These are phyloP conservation scores for Isichthys henryi DNA, from an alignment of 2,113 vertebrate species.

Conservation along the genomic window DNA sequence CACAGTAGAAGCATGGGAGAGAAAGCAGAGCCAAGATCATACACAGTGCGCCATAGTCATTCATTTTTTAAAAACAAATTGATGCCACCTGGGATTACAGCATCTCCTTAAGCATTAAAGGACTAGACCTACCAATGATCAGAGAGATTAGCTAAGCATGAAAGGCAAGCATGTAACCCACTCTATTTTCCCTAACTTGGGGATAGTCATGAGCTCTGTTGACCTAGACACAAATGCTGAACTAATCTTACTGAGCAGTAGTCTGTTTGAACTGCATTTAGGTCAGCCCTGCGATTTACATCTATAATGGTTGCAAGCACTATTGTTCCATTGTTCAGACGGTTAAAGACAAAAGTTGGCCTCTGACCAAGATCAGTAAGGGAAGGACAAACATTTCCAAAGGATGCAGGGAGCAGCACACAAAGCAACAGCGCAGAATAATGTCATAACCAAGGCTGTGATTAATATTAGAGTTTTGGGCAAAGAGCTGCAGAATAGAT, in stretches of 20 bases:
- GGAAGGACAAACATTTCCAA: neutral
- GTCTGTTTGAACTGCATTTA: neutral
- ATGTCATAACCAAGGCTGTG: neutral
- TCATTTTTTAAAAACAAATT: neutral
- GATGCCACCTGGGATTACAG: neutral
- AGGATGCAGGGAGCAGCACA: neutral
- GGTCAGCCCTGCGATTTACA: neutral
- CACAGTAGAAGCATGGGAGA: neutral
- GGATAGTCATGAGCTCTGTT: neutral
- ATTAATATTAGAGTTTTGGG: neutral
- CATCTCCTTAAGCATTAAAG: neutral
- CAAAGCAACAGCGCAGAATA: neutral
- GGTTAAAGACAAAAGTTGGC: neutral
- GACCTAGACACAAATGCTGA: neutral
- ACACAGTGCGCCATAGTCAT: neutral
- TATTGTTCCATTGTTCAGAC: constrained; percentile 9
- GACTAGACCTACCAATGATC: neutral
- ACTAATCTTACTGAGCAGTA: neutral
- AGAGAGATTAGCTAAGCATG: neutral
- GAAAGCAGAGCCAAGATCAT: neutral
- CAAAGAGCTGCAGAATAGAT: neutral
- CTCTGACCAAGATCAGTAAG: neutral
- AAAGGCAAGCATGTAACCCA: neutral
- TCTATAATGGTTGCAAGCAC: neutral
- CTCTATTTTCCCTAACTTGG: neutral